A percentile compares a stretch with the other conserved stretches of the same genome.
phyloP scores from a whole-genome alignment of 35 echinoderm and acorn worm genomes.

The Ptychodera flava region DNA sequence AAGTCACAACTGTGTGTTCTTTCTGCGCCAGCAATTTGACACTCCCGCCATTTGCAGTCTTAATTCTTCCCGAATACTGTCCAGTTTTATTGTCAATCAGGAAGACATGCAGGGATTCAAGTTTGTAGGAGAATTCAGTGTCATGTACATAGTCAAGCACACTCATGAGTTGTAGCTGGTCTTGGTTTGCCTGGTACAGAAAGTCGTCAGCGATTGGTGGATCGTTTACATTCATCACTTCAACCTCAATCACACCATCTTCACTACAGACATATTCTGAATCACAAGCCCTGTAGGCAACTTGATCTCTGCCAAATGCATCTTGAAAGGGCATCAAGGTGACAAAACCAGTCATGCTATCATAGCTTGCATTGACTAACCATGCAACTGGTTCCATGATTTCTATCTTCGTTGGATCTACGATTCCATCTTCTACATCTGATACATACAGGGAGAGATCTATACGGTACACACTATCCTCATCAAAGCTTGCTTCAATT shows the following conservation, averaged over 20 bases:
- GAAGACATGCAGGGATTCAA: background rate
- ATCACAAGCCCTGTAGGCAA: background rate
- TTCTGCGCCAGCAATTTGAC: background rate
- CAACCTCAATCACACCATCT: background rate
- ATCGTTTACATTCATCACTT: background rate
- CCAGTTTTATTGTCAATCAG: background rate
- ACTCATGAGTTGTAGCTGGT: background rate
- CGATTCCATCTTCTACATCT: background rate
- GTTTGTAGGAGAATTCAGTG: background rate
- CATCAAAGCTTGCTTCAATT: background rate
- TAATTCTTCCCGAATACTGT: background rate
- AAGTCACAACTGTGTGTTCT: background rate
- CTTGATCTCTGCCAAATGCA: background rate
- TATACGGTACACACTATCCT: background rate
- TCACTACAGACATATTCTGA: background rate
- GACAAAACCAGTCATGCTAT: background rate
- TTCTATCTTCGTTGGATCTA: background rate
- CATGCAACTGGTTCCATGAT: background rate
- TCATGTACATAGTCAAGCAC: background rate
- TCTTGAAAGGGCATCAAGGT: background rate
- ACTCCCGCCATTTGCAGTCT: background rate
- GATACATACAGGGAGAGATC: background rate
- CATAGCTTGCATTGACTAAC: background rate
- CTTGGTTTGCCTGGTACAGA: background rate
- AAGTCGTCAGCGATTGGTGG: background rate